These are phyloP conservation scores for Hypolimnas misippus DNA, from an alignment of 2,888 invertebrate species.

Conservation along the genomic window DNA sequence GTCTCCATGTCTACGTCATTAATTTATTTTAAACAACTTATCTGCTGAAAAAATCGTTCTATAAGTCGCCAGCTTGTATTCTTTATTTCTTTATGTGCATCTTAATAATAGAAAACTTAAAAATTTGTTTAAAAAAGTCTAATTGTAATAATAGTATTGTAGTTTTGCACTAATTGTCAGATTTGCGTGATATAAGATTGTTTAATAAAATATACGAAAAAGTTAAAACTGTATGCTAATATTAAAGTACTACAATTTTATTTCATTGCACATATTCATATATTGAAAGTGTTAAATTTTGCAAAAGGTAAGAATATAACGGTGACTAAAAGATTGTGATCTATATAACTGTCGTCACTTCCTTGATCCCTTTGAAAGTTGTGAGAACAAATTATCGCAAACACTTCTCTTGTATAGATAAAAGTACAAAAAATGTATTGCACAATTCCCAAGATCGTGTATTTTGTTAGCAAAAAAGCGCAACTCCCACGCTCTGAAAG, in stretches of 20 bases:
- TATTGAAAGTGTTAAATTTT: background rate
- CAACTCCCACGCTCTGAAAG: conserved; percentile 81
- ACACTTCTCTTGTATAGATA: conserved; percentile 63
- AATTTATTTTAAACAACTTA: conserved; percentile 24
- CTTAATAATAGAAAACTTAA: background rate
- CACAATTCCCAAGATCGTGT: conserved; percentile 62
- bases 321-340: conserved; percentile 60
- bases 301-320: conserved; percentile 51
- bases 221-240: no score
- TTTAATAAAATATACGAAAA: background rate
- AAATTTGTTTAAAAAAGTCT: background rate
- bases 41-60: background rate
- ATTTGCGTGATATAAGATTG: background rate
- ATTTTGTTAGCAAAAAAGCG: conserved; percentile 62
- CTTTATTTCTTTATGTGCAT: background rate
- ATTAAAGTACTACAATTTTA: background rate
- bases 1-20: conserved; percentile 29
- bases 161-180: background rate
- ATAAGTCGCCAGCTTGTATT: background rate
- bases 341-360: conserved; percentile 78
- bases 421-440: conserved; percentile 67
- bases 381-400: conserved; percentile 84
- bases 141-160: background rate
- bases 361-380: conserved; percentile 65
- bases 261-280: background rate